These are phyloP conservation scores for Galeopterus variegatus DNA, from an alignment of 2,113 vertebrate species.

Conservation along the genomic window DNA sequence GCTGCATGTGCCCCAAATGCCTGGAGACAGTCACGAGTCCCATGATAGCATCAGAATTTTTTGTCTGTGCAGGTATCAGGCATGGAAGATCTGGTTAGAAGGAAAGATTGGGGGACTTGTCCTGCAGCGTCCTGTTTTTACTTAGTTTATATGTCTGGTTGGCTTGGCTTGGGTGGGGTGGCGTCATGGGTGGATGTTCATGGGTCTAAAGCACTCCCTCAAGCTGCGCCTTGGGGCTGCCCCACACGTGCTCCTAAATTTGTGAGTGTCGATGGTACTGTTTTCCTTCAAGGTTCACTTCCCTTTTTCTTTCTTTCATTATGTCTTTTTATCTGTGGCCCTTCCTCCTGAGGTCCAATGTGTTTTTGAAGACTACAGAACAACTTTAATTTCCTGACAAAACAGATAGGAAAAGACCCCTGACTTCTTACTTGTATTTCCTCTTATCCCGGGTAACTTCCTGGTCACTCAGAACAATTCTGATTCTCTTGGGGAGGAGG, in stretches of 20 bases:
- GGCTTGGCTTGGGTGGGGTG: background rate
- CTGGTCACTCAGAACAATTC: background rate
- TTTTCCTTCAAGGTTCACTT: background rate
- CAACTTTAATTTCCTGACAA: background rate
- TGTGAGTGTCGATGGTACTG: accelerated
- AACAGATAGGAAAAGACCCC: background rate
- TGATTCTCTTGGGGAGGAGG: accelerated
- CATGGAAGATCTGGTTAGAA: accelerated
- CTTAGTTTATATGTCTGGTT: background rate
- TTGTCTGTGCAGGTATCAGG: background rate
- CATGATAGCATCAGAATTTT: background rate
- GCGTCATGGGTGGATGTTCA: accelerated
- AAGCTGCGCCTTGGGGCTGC: no score
- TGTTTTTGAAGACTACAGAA: background rate
- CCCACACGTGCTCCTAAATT: background rate
- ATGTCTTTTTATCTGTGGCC: background rate
- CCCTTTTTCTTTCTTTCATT: background rate
- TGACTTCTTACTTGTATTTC: background rate
- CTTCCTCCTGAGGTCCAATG: background rate
- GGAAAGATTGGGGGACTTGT: background rate
- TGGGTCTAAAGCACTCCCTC: background rate
- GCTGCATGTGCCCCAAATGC: background rate
- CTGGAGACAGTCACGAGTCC: background rate
- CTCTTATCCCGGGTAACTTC: background rate
- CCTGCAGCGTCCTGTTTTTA: background rate